Conservation (phyloP, 2,113 vertebrate genomes). For the Ceyx melanurus region DNA sequence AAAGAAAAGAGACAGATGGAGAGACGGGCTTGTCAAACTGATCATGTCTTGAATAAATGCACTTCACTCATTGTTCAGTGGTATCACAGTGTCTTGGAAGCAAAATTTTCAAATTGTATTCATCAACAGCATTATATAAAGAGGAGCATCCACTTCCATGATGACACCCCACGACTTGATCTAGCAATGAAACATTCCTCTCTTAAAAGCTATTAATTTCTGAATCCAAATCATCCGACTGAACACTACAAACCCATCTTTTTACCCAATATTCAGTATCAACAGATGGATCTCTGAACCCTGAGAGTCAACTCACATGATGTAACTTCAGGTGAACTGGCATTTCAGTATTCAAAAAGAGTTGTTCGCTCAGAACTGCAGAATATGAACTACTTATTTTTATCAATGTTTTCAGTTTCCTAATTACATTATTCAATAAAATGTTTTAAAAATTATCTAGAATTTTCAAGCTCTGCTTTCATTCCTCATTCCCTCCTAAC, state of each 20-base stretch:
- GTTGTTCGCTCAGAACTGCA: background rate
- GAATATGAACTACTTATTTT: background rate
- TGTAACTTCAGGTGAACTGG: background rate
- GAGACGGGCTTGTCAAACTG: background rate
- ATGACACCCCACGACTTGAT: fast-evolving
- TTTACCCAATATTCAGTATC: background rate
- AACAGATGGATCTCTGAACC: background rate
- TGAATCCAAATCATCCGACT: background rate
- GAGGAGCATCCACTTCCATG: background rate
- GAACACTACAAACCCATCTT: background rate
- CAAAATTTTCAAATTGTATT: background rate
- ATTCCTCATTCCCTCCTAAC: background rate
- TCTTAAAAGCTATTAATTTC: background rate
- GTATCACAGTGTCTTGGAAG: background rate
- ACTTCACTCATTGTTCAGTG: background rate
- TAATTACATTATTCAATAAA: background rate
- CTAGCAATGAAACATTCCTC: background rate
- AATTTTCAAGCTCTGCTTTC: background rate
- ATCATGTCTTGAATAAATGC: background rate
- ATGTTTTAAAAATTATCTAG: background rate
- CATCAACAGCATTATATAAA: background rate
- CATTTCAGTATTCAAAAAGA: background rate
- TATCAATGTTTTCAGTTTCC: fast-evolving
- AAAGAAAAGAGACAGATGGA: background rate
- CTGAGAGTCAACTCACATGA: background rate